Evolutionary conservation across 2,888 invertebrate genomes (phyloP).

Genomic region (Saturnia japonica): DNA sequence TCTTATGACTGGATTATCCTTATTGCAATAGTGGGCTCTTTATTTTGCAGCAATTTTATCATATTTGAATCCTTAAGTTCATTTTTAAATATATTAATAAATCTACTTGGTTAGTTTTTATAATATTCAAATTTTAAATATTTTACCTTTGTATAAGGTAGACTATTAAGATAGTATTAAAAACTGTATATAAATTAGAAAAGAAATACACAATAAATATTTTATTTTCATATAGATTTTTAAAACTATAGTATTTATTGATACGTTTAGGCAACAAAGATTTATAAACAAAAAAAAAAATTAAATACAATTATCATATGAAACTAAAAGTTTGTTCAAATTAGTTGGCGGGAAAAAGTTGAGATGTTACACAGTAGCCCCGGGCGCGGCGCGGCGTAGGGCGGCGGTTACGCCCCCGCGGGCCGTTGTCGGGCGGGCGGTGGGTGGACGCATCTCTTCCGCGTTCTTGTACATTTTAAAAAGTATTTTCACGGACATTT

Average conservation of each 20-base stretch:
- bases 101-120: neutral
- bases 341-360: slow-evolving; percentile 63
- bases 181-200: neutral
- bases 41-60: neutral
- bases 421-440: slow-evolving; percentile 72
- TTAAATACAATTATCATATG: neutral
- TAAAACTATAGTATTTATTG: neutral
- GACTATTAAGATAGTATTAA: neutral
- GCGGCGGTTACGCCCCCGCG: slow-evolving; percentile 80
- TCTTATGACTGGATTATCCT: neutral
- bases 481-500: neutral
- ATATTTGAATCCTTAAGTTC: neutral
- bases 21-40: neutral
- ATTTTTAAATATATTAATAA: neutral
- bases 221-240: neutral
- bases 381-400: slow-evolving; percentile 68
- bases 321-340: slow-evolving; percentile 1
- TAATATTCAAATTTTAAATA: no score
- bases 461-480: slow-evolving; percentile 42
- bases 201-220: neutral
- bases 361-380: slow-evolving; percentile 43
- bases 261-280: neutral
- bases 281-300: neutral
- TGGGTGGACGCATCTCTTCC: slow-evolving; percentile 73
- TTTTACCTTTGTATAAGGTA: no score